Conservation (phyloP, 1,140 invertebrate genomes). For the Bombus pascuorum region DNA sequence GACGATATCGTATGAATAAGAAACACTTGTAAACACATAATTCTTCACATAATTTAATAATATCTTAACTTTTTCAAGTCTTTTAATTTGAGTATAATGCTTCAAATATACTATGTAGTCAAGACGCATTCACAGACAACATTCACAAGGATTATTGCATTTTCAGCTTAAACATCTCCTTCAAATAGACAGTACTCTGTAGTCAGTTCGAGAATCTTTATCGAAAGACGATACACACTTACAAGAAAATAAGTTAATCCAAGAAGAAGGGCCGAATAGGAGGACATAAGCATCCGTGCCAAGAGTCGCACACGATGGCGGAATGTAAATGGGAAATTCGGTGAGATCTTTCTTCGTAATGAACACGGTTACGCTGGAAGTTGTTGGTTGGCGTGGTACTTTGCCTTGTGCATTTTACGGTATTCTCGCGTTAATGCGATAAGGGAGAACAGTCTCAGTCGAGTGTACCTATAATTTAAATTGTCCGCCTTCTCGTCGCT, state of each 20-base stretch:
- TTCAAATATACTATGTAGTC: no score
- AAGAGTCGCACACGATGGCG: slow-evolving; percentile 52
- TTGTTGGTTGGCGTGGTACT: slow-evolving; percentile 49
- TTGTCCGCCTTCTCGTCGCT: slow-evolving; percentile 60
- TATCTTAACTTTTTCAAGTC: no score
- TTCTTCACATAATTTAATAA: no score
- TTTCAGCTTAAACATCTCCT: no score
- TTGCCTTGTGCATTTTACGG: slow-evolving; percentile 61
- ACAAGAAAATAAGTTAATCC: slow-evolving; percentile 39
- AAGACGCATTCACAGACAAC: no score
- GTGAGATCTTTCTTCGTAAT: slow-evolving; percentile 60
- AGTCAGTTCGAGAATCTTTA: neutral
- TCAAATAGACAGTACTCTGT: no score
- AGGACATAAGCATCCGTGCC: slow-evolving; percentile 41
- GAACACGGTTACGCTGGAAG: slow-evolving; percentile 57
- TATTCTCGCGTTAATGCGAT: slow-evolving; percentile 65
- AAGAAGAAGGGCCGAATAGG: neutral
- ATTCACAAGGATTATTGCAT: no score
- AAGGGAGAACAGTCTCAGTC: slow-evolving; percentile 62
- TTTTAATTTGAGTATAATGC: no score
- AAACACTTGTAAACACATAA: no score
- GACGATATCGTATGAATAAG: no score
- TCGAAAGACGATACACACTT: slow-evolving; percentile 24
- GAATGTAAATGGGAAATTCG: slow-evolving; percentile 65
- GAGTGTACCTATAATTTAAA: slow-evolving; percentile 64